A percentile compares a stretch with the other conserved stretches of the same genome.
phyloP scores from a whole-genome alignment of 2,113 vertebrate genomes.

The Dryoscopus gambensis region DNA sequence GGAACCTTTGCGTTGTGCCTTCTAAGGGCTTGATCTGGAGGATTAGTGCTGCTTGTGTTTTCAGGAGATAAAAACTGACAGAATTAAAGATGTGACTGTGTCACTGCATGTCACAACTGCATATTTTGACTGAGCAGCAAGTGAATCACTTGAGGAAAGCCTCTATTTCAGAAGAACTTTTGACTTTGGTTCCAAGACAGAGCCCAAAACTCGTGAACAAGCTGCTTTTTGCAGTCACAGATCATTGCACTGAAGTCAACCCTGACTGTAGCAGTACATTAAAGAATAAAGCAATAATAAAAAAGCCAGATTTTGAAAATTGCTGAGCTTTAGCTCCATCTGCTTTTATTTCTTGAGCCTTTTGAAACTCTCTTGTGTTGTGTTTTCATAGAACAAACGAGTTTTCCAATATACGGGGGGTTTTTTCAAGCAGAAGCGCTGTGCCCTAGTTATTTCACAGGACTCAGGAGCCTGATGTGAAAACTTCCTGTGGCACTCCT shows the following conservation, averaged over 20 bases:
- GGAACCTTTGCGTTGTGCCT: background rate
- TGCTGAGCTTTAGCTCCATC: background rate
- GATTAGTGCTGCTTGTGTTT: background rate
- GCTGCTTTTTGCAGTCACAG: background rate
- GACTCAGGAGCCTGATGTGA: fast-evolving
- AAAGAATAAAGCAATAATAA: background rate
- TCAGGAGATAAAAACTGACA: background rate
- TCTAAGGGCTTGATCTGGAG: background rate
- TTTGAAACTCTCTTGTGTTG: background rate
- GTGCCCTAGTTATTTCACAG: background rate
- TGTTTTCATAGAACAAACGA: background rate
- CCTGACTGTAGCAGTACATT: background rate
- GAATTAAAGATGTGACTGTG: background rate
- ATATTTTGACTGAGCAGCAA: background rate
- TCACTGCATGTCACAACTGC: background rate
- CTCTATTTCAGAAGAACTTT: background rate
- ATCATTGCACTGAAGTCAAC: background rate
- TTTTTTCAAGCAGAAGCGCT: background rate
- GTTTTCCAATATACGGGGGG: fast-evolving
- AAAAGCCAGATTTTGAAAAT: background rate
- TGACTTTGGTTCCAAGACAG: background rate
- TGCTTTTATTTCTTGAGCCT: background rate
- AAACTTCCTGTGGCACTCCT: background rate
- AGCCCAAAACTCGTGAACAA: fast-evolving
- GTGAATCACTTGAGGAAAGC: background rate